Conservation (phyloP, 2,113 vertebrate genomes). For the Limanda limanda region DNA sequence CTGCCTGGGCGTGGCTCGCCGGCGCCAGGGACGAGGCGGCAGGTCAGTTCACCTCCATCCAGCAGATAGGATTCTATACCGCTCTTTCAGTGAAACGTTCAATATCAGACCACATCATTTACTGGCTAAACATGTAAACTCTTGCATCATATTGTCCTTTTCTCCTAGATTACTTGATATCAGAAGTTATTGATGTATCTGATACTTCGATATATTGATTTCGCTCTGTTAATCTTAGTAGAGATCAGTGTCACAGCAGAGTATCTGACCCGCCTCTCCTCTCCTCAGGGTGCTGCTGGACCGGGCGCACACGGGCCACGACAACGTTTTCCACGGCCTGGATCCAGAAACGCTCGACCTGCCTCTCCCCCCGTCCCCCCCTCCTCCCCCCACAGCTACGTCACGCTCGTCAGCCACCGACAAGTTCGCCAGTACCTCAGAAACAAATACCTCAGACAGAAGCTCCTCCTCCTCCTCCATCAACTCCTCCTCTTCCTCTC, state of each 20-base stretch:
- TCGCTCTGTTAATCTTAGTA: not conserved
- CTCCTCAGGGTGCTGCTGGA: slow-evolving; percentile 90
- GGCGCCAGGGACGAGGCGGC: slow-evolving; percentile 94
- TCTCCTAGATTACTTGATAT: too few relatives aligned
- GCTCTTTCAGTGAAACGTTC: too few relatives aligned
- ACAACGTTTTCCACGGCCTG: slow-evolving; percentile 88
- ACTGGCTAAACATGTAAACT: not conserved
- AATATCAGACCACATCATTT: not conserved
- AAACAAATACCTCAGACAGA: slow-evolving; percentile 95
- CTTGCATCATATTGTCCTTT: not conserved
- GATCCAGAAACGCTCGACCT: slow-evolving; percentile 88
- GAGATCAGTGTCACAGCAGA: not conserved
- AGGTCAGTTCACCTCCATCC: slow-evolving; percentile 79
- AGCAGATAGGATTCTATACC: too few relatives aligned
- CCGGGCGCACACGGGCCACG: slow-evolving; percentile 90
- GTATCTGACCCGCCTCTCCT: not conserved
- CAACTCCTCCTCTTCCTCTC: slow-evolving; percentile 48
- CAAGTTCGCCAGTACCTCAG: slow-evolving; percentile 92
- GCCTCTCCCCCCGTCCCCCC: slow-evolving; percentile 84
- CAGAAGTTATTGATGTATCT: too few relatives aligned
- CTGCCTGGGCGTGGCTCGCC: slow-evolving; percentile 93
- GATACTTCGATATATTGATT: not conserved
- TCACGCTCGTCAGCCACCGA: slow-evolving; percentile 75
- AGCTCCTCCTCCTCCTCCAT: slow-evolving; percentile 81
- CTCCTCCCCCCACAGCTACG: slow-evolving; percentile 67